Conservation (phyloP, 2,797 vertebrate species). For the Mormyrops attenuatus region DNA sequence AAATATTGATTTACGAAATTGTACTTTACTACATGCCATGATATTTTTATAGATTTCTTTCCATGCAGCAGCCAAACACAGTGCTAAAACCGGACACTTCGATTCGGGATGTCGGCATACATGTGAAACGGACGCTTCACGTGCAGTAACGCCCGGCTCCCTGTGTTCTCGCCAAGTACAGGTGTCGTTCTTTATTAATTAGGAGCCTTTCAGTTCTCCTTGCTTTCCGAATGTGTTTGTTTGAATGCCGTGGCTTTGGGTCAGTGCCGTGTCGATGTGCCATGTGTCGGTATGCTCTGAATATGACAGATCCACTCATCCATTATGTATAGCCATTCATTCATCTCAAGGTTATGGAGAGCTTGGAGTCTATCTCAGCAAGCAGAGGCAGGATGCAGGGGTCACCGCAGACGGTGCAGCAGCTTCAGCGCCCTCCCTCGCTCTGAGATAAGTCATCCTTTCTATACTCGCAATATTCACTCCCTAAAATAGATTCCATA, state of each 20-base stretch:
- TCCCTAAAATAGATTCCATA: neutral
- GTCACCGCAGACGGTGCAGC: neutral
- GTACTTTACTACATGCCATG: neutral
- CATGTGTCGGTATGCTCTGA: neutral
- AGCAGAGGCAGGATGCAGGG: neutral
- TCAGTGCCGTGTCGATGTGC: neutral
- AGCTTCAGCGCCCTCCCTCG: neutral
- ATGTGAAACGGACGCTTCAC: too few species aligned
- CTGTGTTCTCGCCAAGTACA: neutral
- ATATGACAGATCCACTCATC: neutral
- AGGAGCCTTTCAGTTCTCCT: neutral
- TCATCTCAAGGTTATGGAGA: neutral
- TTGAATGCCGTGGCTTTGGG: neutral
- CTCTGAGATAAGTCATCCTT: neutral
- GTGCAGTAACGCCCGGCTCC: neutral
- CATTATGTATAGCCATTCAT: neutral
- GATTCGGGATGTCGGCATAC: neutral
- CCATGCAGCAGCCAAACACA: neutral
- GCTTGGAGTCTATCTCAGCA: neutral
- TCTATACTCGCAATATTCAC: neutral
- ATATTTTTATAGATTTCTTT: neutral
- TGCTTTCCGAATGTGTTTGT: neutral
- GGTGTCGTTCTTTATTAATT: neutral
- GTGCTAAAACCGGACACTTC: neutral
- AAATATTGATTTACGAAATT: constrained; percentile 4